These are phyloP conservation scores for Drosophila mauritiana DNA, from an alignment of 1,140 invertebrate genomes.

Conservation along the genomic window DNA sequence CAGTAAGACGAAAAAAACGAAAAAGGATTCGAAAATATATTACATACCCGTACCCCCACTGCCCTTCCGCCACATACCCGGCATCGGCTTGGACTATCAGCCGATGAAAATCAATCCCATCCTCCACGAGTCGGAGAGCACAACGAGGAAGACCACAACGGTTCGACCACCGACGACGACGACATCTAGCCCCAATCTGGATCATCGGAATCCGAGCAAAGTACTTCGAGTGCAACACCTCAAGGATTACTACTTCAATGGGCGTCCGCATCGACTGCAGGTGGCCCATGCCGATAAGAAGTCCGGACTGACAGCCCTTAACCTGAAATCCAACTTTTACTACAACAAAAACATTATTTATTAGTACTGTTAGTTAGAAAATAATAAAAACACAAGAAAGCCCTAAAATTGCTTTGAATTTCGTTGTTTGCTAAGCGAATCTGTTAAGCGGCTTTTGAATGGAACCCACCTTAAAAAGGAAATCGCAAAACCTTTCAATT, in stretches of 20 bases:
- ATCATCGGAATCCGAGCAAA: slow-evolving; percentile 49
- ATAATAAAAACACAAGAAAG: slow-evolving; percentile 13
- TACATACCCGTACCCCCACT: slow-evolving; percentile 80
- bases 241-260: slow-evolving; percentile 80
- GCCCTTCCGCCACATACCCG: slow-evolving; percentile 80
- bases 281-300: slow-evolving; percentile 72
- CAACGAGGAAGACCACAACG: slow-evolving; percentile 18
- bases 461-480: slow-evolving; percentile 2
- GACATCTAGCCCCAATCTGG: slow-evolving; percentile 18
- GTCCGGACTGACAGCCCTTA: slow-evolving; percentile 60
- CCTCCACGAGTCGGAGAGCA: slow-evolving; percentile 28
- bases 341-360: slow-evolving; percentile 84
- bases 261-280: slow-evolving; percentile 76
- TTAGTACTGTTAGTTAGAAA: slow-evolving; percentile 65
- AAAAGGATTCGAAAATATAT: slow-evolving; percentile 83
- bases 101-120: slow-evolving; percentile 80
- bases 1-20: slow-evolving; percentile 78
- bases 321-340: slow-evolving; percentile 79
- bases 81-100: slow-evolving; percentile 78
- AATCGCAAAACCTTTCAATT: slow-evolving; percentile 46
- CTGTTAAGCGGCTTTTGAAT: slow-evolving; percentile 19
- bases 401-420: slow-evolving; percentile 15
- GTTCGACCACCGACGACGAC: slow-evolving; percentile 17
- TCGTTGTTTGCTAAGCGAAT: slow-evolving; percentile 13
- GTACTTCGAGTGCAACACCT: slow-evolving; percentile 64